These are phyloP conservation scores for Drosophila subpulchrella DNA, from an alignment of 1,140 invertebrate genomes.

Conservation along the genomic window DNA sequence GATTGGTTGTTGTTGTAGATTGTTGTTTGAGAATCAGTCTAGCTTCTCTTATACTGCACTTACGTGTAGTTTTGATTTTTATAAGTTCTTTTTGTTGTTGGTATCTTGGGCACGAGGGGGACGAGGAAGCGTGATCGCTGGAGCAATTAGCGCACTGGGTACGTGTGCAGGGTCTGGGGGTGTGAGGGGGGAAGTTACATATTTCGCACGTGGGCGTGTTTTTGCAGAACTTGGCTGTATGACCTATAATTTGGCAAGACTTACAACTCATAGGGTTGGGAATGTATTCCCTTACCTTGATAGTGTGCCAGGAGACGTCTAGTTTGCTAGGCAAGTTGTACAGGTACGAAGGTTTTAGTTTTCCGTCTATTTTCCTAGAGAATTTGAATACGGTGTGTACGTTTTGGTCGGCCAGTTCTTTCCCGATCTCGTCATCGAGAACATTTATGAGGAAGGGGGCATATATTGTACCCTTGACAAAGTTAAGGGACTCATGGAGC, in stretches of 20 bases:
- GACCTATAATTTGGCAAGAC: slow-evolving; percentile 6
- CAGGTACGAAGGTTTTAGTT: neutral
- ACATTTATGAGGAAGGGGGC: neutral
- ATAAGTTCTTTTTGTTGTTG: neutral
- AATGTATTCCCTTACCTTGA: slow-evolving; percentile 1
- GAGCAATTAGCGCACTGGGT: neutral
- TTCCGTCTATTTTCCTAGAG: slow-evolving; percentile 1
- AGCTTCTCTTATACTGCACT: neutral
- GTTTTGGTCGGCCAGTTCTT: slow-evolving; percentile 1
- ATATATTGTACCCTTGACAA: slow-evolving; percentile 1
- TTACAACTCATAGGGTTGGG: slow-evolving; percentile 12
- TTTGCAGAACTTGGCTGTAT: slow-evolving; percentile 7
- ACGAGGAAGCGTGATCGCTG: neutral
- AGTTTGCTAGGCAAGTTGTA: slow-evolving; percentile 3
- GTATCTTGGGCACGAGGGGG: neutral
- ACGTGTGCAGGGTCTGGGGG: too few relatives aligned
- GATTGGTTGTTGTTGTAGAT: neutral
- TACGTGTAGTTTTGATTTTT: neutral
- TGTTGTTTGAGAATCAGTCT: neutral
- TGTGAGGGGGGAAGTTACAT: neutral
- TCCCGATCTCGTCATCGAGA: neutral
- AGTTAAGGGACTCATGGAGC: neutral
- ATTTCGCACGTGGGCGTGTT: neutral
- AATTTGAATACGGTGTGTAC: slow-evolving; percentile 16
- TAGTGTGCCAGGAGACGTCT: neutral